phyloP scores from a whole-genome alignment of 2,888 invertebrate species.

The Lepidocyrtinus sp. region DNA sequence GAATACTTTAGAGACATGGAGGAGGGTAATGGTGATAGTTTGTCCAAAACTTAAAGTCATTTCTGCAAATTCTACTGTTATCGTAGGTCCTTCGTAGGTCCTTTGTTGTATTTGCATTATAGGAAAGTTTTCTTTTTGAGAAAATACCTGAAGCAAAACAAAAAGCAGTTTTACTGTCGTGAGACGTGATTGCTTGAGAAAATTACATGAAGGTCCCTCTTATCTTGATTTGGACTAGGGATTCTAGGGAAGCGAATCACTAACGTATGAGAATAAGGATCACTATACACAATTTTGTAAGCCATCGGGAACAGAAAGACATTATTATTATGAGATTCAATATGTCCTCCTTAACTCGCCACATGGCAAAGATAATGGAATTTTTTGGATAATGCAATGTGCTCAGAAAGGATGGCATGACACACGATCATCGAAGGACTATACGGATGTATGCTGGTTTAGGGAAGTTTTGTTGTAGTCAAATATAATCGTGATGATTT shows the following conservation, averaged over 20 bases:
- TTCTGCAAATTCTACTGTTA: not conserved
- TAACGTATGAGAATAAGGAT: not conserved
- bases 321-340: constrained; percentile 10
- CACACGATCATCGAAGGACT: not conserved
- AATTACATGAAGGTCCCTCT: constrained; percentile 9
- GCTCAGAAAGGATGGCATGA: not conserved
- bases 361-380: constrained; percentile 6
- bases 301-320: constrained; percentile 2
- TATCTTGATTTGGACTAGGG: not conserved
- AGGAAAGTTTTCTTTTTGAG: no score
- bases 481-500: constrained; percentile 2
- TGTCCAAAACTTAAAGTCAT: not conserved
- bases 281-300: not conserved
- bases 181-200: constrained; percentile 4
- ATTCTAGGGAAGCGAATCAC: not conserved
- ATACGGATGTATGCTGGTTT: not conserved
- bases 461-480: not conserved
- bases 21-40: not conserved
- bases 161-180: not conserved
- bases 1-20: not conserved
- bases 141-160: constrained; percentile 6
- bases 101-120: no score
- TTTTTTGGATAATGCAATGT: not conserved
- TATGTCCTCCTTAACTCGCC: no score
- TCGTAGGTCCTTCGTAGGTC: not conserved